Percentiles rank a stretch among this genome's conserved stretches.
Conservation (phyloP, 2,888 invertebrate species). For the Linyphia triangularis region DNA sequence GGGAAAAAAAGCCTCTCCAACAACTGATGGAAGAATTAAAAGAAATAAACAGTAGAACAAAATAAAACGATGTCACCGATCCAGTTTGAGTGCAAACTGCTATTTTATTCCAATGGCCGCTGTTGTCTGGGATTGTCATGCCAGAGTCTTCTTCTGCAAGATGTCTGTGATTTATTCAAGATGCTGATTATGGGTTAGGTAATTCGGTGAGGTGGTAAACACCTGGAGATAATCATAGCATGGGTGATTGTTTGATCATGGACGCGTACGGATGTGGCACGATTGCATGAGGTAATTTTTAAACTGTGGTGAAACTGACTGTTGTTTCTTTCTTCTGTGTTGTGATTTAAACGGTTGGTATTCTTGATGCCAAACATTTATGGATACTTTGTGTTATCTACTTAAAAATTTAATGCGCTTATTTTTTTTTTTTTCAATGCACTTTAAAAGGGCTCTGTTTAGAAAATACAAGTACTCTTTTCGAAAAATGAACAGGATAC, state of each 20-base stretch:
- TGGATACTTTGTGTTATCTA: too few relatives aligned
- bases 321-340: too few relatives aligned
- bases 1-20: slow-evolving; percentile 3
- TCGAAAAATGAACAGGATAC: too few relatives aligned
- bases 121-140: background rate
- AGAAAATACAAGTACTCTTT: too few relatives aligned
- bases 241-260: slow-evolving; percentile 5
- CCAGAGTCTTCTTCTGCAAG: background rate
- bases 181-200: slow-evolving; percentile 39
- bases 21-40: background rate
- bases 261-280: slow-evolving; percentile 18
- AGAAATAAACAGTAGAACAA: background rate
- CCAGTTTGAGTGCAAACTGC: slow-evolving; percentile 52
- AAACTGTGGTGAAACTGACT: background rate
- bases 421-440: too few relatives aligned
- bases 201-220: slow-evolving; percentile 35
- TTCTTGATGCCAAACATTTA: too few relatives aligned
- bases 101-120: slow-evolving; percentile 36
- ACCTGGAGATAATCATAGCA: slow-evolving; percentile 37
- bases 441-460: too few relatives aligned
- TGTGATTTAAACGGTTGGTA: too few relatives aligned
- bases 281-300: slow-evolving; percentile 20
- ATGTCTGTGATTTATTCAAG: background rate
- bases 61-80: slow-evolving; percentile 62
- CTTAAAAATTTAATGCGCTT: too few relatives aligned